Percentiles rank a stretch among this genome's conserved stretches.
These are phyloP conservation scores for Porphyrio hochstetteri DNA, from an alignment of 2,113 vertebrate species.

Conservation along the genomic window DNA sequence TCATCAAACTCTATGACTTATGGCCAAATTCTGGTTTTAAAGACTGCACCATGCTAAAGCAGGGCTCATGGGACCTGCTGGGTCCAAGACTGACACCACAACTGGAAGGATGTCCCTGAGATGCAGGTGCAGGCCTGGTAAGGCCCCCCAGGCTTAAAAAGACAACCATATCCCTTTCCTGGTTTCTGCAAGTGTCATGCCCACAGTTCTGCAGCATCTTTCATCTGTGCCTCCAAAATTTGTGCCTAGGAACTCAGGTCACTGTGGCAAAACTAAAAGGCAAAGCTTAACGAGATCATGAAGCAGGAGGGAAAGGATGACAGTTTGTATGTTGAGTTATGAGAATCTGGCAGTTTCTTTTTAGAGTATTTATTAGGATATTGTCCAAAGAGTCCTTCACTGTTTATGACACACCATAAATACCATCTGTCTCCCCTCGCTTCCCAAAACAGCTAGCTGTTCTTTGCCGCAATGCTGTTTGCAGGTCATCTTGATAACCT, in stretches of 20 bases:
- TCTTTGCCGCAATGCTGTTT: conserved; percentile 11
- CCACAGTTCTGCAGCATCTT: not conserved
- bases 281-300: not conserved
- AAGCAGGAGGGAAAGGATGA: not conserved
- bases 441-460: not conserved
- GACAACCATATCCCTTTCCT: not conserved
- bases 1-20: not conserved
- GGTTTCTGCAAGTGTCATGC: not conserved
- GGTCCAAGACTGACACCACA: not conserved
- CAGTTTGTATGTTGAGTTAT: not conserved
- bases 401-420: conserved; percentile 49
- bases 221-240: not conserved
- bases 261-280: not conserved
- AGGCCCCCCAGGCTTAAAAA: not conserved
- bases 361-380: conserved; percentile 37
- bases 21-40: not conserved
- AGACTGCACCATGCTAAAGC: not conserved
- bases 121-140: not conserved
- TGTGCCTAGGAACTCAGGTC: not conserved
- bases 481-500: conserved; percentile 70
- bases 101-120: not conserved
- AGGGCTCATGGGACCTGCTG: not conserved
- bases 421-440: not conserved
- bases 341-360: not conserved
- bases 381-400: conserved; percentile 40